Evolutionary conservation across 2,113 vertebrate species (phyloP), one percentile per base, ranked within the genome.

Genomic region (Nesogale talazaci): DNA sequence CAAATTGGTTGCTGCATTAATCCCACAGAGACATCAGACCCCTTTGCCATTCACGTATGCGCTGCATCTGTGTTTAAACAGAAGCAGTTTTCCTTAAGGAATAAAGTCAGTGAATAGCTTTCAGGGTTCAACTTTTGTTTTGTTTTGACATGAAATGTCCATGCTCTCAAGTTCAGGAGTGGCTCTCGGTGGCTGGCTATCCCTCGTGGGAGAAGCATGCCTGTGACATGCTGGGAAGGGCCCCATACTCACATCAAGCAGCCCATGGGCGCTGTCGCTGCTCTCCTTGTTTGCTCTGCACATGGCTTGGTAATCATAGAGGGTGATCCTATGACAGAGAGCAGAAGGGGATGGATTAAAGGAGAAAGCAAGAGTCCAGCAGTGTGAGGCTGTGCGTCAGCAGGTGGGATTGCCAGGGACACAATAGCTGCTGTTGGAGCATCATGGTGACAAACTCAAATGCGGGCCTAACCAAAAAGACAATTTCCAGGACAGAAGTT

Each of bases 241-340:
- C 36, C 34, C 56, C 65, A 78, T 97, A 98, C 99, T 99, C 97
- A 99, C 99, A 86, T 99, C 99, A 96, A 99, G 95, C 65, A 99
- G 98, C 88, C 97, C 98, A 90, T 98, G 98, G 95, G 99, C 99
- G 67, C 99, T 98, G 94, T 98, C 99, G 38, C 99, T 99, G 86
- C 99, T 99, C 93, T 99, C 99, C 91, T 99, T 99, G 96, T 97
- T 99, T 95, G 99, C 99, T 98, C 98, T 98, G 89, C 99, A 99
- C 96, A 99, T 98, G 97, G 99, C 99, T 95, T 99, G 99, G 97
- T 99, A 99, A 98, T 99, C 99, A 96, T 99, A 99, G 76, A 99
- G 98, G 29, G 99, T 99, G 93, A 99, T 99, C 97, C 99, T 99
- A 94, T 3, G 85, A 83, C 89, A 88, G 97, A 93, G 96, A 96